These are phyloP conservation scores for Syrphus vitripennis DNA, from an alignment of 2,888 invertebrate species.

Conservation along the genomic window DNA sequence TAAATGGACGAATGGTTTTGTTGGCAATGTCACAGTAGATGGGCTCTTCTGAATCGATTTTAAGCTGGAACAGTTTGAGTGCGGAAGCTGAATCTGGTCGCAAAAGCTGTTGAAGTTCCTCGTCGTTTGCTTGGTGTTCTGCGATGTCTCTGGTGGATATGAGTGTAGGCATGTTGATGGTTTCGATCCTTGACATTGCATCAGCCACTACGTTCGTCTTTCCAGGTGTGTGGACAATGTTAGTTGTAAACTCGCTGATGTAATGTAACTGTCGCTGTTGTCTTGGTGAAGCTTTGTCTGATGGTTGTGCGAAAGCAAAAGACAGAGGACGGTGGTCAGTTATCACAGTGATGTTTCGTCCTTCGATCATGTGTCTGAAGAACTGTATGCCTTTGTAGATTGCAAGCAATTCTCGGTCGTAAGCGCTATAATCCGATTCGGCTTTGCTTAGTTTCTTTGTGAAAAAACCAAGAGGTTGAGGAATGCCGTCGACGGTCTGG, in stretches of 20 bases:
- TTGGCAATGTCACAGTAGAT: background rate
- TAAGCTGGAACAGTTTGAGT: background rate
- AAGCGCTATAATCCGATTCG: constrained; percentile 78
- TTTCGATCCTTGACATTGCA: constrained; percentile 51
- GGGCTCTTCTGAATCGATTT: background rate
- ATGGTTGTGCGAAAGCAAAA: constrained; percentile 48
- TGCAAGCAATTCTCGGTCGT: constrained; percentile 74
- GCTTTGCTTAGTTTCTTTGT: constrained; percentile 70
- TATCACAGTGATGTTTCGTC: constrained; percentile 73
- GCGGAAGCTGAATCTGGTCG: background rate
- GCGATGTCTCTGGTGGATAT: constrained; percentile 37
- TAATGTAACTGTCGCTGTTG: constrained; percentile 56
- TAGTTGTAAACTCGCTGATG: constrained; percentile 57
- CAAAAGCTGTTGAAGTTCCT: constrained; percentile 26
- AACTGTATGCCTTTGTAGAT: constrained; percentile 75
- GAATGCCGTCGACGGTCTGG: background rate
- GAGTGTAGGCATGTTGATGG: constrained; percentile 29
- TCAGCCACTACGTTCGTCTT: constrained; percentile 59
- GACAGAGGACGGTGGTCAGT: constrained; percentile 74
- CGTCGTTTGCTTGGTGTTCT: constrained; percentile 36
- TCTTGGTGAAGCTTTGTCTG: constrained; percentile 48
- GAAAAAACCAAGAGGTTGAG: background rate
- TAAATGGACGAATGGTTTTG: background rate
- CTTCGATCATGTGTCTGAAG: constrained; percentile 77
- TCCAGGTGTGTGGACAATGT: constrained; percentile 48